Conservation (phyloP, 1,140 invertebrate species). For the Hypothenemus hampei region DNA sequence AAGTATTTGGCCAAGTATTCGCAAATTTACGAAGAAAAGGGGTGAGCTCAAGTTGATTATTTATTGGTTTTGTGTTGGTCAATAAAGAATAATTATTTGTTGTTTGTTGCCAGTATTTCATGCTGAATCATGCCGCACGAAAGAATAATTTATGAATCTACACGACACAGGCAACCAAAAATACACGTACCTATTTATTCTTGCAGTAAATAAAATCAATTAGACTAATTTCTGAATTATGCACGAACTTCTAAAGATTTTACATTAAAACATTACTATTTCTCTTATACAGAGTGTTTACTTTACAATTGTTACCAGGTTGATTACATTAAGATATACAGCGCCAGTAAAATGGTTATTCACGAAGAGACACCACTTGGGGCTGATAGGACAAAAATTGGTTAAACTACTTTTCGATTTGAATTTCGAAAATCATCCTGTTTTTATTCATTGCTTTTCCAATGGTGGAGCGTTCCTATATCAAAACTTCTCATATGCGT, state of each 20-base stretch:
- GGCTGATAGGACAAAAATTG: constrained; percentile 58
- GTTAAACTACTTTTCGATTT: constrained; percentile 63
- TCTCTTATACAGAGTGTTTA: too few relatives aligned
- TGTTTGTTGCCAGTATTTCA: too few relatives aligned
- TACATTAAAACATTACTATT: too few relatives aligned
- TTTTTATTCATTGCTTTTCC: constrained; percentile 76
- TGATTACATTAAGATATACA: constrained; percentile 69
- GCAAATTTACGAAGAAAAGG: constrained; percentile 68
- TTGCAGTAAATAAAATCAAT: too few relatives aligned
- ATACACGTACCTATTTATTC: too few relatives aligned
- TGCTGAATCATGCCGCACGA: too few relatives aligned
- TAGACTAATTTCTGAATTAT: too few relatives aligned
- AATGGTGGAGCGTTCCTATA: constrained; percentile 71
- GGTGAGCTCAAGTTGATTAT: constrained; percentile 53
- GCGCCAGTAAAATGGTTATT: constrained; percentile 64
- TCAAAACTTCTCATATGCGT: constrained; percentile 58
- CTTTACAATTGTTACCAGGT: constrained; percentile 56
- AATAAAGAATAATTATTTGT: too few relatives aligned
- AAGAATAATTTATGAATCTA: too few relatives aligned
- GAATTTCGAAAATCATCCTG: constrained; percentile 63
- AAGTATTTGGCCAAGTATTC: constrained; percentile 73
- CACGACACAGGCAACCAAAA: too few relatives aligned
- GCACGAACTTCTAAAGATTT: too few relatives aligned
- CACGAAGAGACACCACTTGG: constrained; percentile 57
- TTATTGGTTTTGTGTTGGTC: too few relatives aligned